A percentile compares a stretch with the other conserved stretches of the same genome.
phyloP scores from a whole-genome alignment of 2,113 vertebrate species.

The Hassar affinis region DNA sequence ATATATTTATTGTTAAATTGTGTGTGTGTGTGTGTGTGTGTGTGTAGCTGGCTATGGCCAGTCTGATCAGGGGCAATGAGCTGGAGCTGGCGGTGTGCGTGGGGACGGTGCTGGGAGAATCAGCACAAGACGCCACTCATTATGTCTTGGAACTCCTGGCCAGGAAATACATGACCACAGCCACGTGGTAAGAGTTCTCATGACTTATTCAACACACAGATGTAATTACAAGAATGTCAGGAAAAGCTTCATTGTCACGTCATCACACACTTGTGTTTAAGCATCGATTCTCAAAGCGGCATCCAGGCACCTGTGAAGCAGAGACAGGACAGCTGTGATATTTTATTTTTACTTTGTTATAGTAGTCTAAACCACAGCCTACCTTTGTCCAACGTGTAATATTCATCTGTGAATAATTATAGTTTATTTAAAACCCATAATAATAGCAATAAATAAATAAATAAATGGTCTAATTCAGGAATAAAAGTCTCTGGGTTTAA shows the following conservation, averaged over 20 bases:
- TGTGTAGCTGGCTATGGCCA: constrained; percentile 85
- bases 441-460: too few relatives aligned
- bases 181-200: constrained; percentile 79
- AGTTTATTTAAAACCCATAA: too few relatives aligned
- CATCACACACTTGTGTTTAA: not conserved
- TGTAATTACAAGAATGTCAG: too few relatives aligned
- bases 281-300: not conserved
- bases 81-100: constrained; percentile 89
- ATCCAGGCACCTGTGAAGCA: not conserved
- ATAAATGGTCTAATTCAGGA: not conserved
- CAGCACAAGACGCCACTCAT: constrained; percentile 79
- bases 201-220: too few relatives aligned
- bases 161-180: constrained; percentile 89
- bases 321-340: too few relatives aligned
- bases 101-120: constrained; percentile 84
- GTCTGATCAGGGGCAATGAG: constrained; percentile 93
- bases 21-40: constrained; percentile 37
- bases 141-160: constrained; percentile 90
- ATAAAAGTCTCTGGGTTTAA: too few relatives aligned
- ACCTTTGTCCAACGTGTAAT: too few relatives aligned
- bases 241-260: too few relatives aligned
- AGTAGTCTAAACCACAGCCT: not conserved
- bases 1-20: not conserved
- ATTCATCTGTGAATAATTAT: too few relatives aligned
- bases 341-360: too few relatives aligned